Evolutionary conservation across 2,113 vertebrate species (phyloP), one percentile per base, ranked within the genome.

Genomic region (Coracopsis vasa): DNA sequence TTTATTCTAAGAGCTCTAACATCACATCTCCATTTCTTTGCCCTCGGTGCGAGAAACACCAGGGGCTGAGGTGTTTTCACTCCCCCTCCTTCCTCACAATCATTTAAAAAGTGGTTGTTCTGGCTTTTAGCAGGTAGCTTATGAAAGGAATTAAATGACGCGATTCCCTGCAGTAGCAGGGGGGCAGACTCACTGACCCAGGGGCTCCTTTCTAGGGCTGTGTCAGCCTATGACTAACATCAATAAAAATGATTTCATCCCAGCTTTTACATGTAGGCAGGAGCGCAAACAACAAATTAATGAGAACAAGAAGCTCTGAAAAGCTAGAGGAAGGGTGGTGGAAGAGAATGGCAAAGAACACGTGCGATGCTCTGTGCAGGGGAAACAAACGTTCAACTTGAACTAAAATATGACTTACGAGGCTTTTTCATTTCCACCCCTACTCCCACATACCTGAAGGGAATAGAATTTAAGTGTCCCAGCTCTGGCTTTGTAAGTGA

Each of bases 391-490:
- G 0, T 78, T 92, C 56, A 15, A 20, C 48, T 69, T 88, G 45
- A 67, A 81, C 54, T 69, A 67, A 89, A 94, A 96, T 91, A 74
- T 54, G 84, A 93, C 91, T 92, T 95, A 79, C 8, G 7, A 86
- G 41, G 71, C 89, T 88, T 73, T 75, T 72, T 92, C 66, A 87
- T 94, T 97, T 97, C 82, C 82, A 81, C 79, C 53, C 44, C 25
- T n/a, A 78, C 70, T 89, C 69, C 85, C 80, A 86, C 24, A 2
- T 81, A 95, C 89, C 95, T 86, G 83, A 94, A 98, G 75, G 83
- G 96, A 98, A 97, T 91, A 96, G 92, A 96, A 97, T 95, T 97
- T 97, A 94, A 97, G 95, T 86, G 89, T 95, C 95, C 92, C 94
- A 92, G 80, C 77, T 81, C 74, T 56, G 61, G 88, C 88, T 98